Evolutionary conservation across 2,888 invertebrate species (phyloP).

Genomic region (Acanthosepion lycidas): DNA sequence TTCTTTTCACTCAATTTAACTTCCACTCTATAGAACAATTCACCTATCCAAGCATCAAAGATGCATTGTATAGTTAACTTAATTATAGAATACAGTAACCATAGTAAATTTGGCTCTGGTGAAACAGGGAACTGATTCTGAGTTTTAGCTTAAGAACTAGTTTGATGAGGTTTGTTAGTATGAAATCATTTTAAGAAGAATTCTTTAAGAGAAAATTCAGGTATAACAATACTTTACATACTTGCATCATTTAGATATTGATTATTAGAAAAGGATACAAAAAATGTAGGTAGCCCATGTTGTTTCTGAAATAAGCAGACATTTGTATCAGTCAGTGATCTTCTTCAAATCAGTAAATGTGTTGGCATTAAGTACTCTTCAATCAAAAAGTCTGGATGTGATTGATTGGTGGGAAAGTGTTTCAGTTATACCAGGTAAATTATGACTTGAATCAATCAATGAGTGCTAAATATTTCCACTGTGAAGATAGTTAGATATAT

Average conservation of each 20-base stretch:
- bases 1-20: background rate
- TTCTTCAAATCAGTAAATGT: background rate
- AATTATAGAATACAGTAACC: background rate
- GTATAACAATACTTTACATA: background rate
- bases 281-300: background rate
- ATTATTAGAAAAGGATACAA: background rate
- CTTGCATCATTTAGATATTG: background rate
- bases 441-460: slow-evolving; percentile 25
- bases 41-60: background rate
- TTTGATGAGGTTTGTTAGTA: background rate
- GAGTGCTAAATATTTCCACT: background rate
- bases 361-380: no score
- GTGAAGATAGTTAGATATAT: background rate
- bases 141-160: background rate
- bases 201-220: background rate
- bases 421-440: background rate
- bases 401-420: background rate
- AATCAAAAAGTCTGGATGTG: no score
- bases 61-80: background rate
- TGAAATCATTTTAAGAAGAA: background rate
- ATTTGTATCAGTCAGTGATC: background rate
- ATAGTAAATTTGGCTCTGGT: background rate
- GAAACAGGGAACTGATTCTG: background rate
- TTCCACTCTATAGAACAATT: background rate
- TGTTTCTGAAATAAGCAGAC: slow-evolving; percentile 20